Base-by-base conservation (phyloP, 2,888 invertebrate genomes). In the Thymelicus acteon region DNA sequence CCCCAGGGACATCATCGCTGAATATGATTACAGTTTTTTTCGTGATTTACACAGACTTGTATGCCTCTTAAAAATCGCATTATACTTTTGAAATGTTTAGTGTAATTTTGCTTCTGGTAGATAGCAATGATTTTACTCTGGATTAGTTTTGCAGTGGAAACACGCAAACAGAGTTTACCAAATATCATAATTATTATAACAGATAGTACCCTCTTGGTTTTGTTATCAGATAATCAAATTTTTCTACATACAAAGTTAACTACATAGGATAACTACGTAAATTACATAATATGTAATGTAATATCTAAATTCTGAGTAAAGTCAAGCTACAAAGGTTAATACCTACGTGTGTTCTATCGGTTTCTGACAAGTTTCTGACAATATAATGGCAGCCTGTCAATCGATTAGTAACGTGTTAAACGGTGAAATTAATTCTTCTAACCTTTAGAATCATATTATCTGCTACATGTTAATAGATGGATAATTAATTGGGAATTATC, bases 1-100 rank as follows among this genome's bases (percentile, higher is more conserved):
- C 79, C 80, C 37, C 77, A 77, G 15, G 71, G 69, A 15, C 67
- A 47, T 39, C 60, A 12, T 10, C 60, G 52, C 3, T 67, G 31
- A 48, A 48, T 54, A 44, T 58, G 54, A 39, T 4, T 44, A 44
- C 10, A 7, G 7, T 7, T 63, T 2, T 62, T 13, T 2, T 48
- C 19, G 1, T 52, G 8, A 19, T 52, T 19, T 52, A 52, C 54
- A 54, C 12, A 3, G 12, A 54, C 12, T 54, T 54, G 54, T 8
- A 19, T 24, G 12, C 3, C 10, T n/a, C n/a, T 13, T 49, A n/a
- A 37, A 2, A 6, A 39, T 58, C 44, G 44, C 58, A 60, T 60
- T 40, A 40, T 40, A 60, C 6, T 40, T 7, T 39, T 40, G 40
- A 40, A 58, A 31, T 31, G 31, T 31, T 31, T 31, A 31, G 4